phyloP scores from a whole-genome alignment of 2,797 vertebrate genomes.

The Poecile montanus region DNA sequence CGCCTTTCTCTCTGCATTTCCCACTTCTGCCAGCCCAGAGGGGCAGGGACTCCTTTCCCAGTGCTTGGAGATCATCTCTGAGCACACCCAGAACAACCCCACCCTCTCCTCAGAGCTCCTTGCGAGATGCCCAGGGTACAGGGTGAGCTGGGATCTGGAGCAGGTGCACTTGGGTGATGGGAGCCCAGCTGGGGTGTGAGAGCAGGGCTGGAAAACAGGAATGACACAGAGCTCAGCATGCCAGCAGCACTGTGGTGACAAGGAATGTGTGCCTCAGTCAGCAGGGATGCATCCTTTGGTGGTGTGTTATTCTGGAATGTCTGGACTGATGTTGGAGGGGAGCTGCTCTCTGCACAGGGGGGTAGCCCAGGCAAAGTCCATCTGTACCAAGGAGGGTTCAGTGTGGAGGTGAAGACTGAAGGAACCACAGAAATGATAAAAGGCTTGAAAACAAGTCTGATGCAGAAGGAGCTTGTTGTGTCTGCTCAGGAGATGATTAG shows the following conservation, averaged over 20 bases:
- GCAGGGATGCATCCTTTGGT: background rate
- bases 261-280: background rate
- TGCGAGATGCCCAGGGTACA: background rate
- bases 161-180: background rate
- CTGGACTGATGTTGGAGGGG: background rate
- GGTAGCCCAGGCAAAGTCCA: background rate
- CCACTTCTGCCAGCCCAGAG: background rate
- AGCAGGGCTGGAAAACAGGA: background rate
- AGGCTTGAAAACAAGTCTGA: conserved; percentile 6
- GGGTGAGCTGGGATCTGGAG: rapidly evolving
- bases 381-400: background rate
- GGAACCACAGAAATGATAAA: background rate
- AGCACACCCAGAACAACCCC: background rate
- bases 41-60: background rate
- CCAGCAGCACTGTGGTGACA: background rate
- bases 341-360: background rate
- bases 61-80: background rate
- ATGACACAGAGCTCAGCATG: background rate
- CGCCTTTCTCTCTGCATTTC: background rate
- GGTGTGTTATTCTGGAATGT: background rate
- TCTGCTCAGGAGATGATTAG: background rate
- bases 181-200: background rate
- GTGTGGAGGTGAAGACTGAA: background rate
- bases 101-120: background rate
- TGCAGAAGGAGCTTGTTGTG: background rate